Percentiles rank a stretch among this genome's conserved stretches.
These are phyloP conservation scores for Montifringilla adamsi DNA, from an alignment of 2,113 vertebrate genomes.

Conservation along the genomic window DNA sequence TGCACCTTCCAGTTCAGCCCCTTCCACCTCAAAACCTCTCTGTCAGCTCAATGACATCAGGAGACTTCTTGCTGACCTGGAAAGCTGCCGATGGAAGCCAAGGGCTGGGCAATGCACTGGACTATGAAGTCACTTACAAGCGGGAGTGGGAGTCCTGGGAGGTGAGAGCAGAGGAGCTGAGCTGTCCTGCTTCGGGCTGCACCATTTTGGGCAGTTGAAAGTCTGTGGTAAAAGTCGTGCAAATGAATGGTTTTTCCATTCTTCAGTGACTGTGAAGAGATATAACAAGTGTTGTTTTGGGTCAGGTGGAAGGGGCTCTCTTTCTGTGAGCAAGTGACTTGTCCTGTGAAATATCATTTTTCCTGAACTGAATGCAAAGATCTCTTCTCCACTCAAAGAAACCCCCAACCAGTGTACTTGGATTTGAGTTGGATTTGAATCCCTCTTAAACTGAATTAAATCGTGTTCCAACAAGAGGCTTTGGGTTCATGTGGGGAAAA, in stretches of 20 bases:
- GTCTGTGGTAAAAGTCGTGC: background rate
- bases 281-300: background rate
- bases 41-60: background rate
- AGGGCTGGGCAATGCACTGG: background rate
- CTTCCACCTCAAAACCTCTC: constrained; percentile 51
- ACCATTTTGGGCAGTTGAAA: background rate
- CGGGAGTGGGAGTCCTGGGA: constrained; percentile 70
- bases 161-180: constrained; percentile 36
- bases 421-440: background rate
- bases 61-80: constrained; percentile 67
- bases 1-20: constrained; percentile 56
- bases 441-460: background rate
- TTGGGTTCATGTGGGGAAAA: background rate
- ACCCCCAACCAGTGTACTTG: background rate
- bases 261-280: background rate
- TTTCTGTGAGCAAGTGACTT: background rate
- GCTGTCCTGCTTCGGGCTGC: background rate
- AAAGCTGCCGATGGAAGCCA: background rate
- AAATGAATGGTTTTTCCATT: background rate
- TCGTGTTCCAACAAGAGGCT: fast-evolving
- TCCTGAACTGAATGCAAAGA: background rate
- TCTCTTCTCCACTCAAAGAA: background rate
- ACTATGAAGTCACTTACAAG: constrained; percentile 72
- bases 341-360: background rate
- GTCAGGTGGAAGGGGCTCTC: background rate